phyloP scores from a whole-genome alignment of 2,113 vertebrate species.

The Phylloscopus trochiloides region DNA sequence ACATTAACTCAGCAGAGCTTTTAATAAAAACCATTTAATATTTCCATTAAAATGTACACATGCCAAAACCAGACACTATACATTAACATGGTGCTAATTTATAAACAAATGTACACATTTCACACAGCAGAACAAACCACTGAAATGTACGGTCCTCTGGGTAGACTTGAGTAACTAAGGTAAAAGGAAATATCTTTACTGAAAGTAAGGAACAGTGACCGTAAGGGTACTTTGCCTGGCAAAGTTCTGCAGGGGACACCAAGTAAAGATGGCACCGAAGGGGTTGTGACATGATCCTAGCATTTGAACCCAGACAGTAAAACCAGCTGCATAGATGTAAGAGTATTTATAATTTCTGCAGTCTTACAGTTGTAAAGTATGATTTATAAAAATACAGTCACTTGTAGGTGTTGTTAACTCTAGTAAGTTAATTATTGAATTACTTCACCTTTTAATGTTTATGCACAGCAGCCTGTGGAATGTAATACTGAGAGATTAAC shows the following conservation, averaged over 20 bases:
- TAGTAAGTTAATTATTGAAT: not conserved
- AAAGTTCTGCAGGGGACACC: fast-evolving
- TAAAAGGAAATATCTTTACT: not conserved
- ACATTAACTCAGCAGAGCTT: not conserved
- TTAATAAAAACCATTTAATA: slow-evolving; percentile 36
- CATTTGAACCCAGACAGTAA: not conserved
- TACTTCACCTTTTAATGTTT: not conserved
- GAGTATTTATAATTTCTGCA: not conserved
- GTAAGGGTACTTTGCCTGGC: not conserved
- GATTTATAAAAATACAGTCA: not conserved
- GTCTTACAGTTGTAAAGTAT: not conserved
- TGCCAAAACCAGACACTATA: not conserved
- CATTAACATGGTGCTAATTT: not conserved
- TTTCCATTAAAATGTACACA: not conserved
- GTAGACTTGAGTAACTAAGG: not conserved
- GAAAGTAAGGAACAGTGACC: not conserved
- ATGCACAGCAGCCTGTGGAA: not conserved
- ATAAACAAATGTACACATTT: slow-evolving; percentile 67
- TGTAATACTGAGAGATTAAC: not conserved
- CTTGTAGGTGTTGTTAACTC: not conserved
- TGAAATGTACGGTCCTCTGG: not conserved
- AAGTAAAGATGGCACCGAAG: not conserved
- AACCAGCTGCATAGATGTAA: not conserved
- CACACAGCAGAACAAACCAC: slow-evolving; percentile 54
- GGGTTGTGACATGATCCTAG: fast-evolving